Evolutionary conservation across 2,113 vertebrate species (phyloP), one percentile per base, ranked within the genome.

Genomic region (Brachionichthys hirsutus): DNA sequence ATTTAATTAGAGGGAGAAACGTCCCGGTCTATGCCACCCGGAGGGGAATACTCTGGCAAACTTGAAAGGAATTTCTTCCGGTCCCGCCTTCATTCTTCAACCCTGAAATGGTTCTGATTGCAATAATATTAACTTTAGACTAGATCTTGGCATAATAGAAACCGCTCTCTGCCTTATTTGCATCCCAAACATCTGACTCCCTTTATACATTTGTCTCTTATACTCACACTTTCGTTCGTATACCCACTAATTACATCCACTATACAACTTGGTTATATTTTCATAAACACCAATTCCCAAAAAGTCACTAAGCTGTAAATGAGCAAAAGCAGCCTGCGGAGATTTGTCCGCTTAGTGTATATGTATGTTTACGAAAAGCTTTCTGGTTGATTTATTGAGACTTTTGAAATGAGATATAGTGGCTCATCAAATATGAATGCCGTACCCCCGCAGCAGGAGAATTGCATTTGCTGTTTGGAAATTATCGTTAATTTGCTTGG

Each of bases 61-160:
- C 78, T 86, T 85, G 71, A 90, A 89, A 90, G 84, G 77, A 80
- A 87, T 87, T 88, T 86, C 73, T 79, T 89, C 62, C 67, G 56
- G 64, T 63, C 77, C 69, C 82, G 61, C 71, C 67, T 83, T 80
- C 62, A 72, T 75, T 82, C 69, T 40, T 77, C 81, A 87, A 81
- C 81, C 75, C 67, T 80, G 78, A 83, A 87, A 81, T 12, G 24
- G 38, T 60, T 77, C 70, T 78, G 75, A 87, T 85, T 79, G 78
- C 12, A 71, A 87, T 85, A 88, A 86, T 72, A 84, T 86, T 69
- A 30, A 30, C 65, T 78, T 78, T 73, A 61, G 75, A 74, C 75
- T 76, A 84, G 76, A 77, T 73, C 77, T 84, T 83, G 73, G 62
- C 56, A 67, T 59, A 60, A 66, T 85, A 85, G 68, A 85, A 81